These are phyloP conservation scores for Nyctibius grandis DNA, from an alignment of 2,797 vertebrate genomes.

Conservation along the genomic window DNA sequence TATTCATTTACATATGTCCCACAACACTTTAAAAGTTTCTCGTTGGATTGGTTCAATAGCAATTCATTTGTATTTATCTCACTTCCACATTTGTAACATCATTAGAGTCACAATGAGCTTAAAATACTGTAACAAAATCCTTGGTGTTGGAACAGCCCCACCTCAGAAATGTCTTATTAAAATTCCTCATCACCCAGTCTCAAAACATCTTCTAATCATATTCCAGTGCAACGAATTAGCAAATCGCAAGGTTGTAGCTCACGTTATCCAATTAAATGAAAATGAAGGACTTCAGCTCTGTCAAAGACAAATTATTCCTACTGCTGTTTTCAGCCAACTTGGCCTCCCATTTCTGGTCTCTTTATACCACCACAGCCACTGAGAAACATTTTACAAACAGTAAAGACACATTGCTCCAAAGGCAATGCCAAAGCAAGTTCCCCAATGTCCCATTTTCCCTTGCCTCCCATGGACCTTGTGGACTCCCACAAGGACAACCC, in stretches of 20 bases:
- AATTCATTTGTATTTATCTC: conserved; percentile 58
- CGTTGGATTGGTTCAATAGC: conserved; percentile 8
- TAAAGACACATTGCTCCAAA: not conserved
- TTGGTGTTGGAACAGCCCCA: conserved; percentile 32
- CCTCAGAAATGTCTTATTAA: conserved; percentile 59
- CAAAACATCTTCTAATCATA: conserved; percentile 66
- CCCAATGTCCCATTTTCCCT: not conserved
- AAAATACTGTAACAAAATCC: conserved; percentile 59
- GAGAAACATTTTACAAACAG: not conserved
- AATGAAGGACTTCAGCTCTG: conserved; percentile 43
- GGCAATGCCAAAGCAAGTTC: not conserved
- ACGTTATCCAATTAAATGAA: conserved; percentile 62
- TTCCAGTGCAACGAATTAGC: conserved; percentile 59
- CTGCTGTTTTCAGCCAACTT: not conserved
- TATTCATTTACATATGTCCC: conserved; percentile 56
- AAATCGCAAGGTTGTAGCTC: conserved; percentile 56
- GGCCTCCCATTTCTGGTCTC: not conserved
- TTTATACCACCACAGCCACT: too few relatives aligned
- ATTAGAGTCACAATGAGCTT: conserved; percentile 56
- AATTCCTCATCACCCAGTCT: conserved; percentile 56
- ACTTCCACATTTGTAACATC: conserved; percentile 60
- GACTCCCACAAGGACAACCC: too few relatives aligned
- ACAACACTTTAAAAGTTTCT: conserved; percentile 56
- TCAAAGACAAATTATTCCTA: conserved; percentile 49
- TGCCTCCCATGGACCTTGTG: not conserved